These are phyloP conservation scores for Ramphastos sulfuratus DNA, from an alignment of 2,113 vertebrate genomes.

Conservation along the genomic window DNA sequence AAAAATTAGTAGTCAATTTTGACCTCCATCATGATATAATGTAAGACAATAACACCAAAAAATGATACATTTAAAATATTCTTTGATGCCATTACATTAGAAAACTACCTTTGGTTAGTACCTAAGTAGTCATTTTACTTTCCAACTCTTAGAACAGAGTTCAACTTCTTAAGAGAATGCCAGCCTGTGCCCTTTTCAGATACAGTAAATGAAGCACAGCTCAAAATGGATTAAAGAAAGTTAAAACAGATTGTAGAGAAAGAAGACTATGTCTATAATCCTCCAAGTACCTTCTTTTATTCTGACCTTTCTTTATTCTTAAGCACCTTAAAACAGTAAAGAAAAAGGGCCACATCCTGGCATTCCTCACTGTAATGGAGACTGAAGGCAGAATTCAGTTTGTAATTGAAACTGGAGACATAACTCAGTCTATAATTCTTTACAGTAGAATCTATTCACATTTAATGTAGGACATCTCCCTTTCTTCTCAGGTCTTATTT, in stretches of 20 bases:
- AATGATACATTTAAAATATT: neutral
- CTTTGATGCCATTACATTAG: neutral
- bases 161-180: neutral
- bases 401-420: no score
- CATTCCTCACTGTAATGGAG: neutral
- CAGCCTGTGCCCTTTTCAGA: slow-evolving; percentile 1
- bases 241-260: neutral
- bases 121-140: neutral
- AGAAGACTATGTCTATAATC: neutral
- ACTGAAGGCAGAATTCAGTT: neutral
- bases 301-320: neutral
- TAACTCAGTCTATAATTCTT: neutral
- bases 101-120: neutral
- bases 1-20: neutral
- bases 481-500: slow-evolving; percentile 13
- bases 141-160: neutral
- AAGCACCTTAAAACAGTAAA: neutral
- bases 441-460: neutral
- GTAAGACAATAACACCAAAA: neutral
- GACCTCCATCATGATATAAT: neutral
- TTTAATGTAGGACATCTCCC: neutral
- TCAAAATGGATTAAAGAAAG: slow-evolving; percentile 7
- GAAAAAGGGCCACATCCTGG: neutral
- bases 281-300: neutral
- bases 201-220: neutral